These are phyloP conservation scores for Margarornis squamiger DNA, from an alignment of 2,797 vertebrate genomes.

Conservation along the genomic window DNA sequence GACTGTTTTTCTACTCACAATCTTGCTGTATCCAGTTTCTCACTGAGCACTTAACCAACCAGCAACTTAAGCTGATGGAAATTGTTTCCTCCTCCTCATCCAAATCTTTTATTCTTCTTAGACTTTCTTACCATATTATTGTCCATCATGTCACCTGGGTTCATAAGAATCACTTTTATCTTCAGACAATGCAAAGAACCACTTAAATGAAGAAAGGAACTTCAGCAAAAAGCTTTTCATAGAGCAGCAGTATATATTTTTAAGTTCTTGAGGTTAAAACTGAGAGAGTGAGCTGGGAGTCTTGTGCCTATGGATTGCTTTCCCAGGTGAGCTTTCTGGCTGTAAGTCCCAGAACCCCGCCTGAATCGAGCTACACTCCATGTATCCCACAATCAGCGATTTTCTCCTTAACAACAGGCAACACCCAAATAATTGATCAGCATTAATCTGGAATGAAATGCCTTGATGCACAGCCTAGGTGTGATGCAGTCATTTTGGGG, in stretches of 20 bases:
- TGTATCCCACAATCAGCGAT: accelerated
- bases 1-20: background rate
- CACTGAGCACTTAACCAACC: background rate
- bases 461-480: background rate
- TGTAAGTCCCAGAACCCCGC: background rate
- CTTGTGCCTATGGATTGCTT: background rate
- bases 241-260: background rate
- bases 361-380: background rate
- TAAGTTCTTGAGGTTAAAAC: background rate
- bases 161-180: background rate
- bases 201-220: background rate
- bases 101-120: background rate
- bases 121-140: background rate
- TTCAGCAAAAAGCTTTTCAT: background rate
- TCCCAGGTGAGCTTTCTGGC: background rate
- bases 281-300: background rate
- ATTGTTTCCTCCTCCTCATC: background rate
- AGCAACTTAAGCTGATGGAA: background rate
- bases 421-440: background rate
- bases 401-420: background rate
- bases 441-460: background rate
- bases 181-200: background rate
- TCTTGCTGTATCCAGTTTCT: background rate
- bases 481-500: background rate
- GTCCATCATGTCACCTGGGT: background rate